Conservation (phyloP, 2,888 invertebrate species). For the Cataglyphis albicans region DNA sequence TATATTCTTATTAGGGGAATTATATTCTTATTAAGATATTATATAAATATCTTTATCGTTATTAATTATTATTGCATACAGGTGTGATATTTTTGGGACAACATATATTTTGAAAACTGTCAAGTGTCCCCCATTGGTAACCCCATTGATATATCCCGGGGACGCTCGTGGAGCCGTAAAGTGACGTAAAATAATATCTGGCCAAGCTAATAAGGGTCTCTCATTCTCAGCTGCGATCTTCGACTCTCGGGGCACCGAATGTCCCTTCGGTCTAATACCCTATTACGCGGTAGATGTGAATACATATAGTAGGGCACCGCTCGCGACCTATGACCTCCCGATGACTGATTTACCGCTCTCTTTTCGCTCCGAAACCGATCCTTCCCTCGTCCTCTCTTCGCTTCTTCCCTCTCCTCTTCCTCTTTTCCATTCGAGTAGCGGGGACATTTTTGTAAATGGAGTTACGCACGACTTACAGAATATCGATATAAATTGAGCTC, state of each 20-base stretch:
- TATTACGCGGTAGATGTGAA: conserved; percentile 70
- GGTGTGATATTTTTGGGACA: background rate
- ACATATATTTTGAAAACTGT: conserved; percentile 5
- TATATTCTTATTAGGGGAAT: background rate
- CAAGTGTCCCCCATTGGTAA: background rate
- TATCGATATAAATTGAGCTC: conserved; percentile 59
- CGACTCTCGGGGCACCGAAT: conserved; percentile 64
- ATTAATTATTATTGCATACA: background rate
- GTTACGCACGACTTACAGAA: conserved; percentile 70
- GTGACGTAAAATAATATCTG: conserved; percentile 58
- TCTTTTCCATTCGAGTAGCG: conserved; percentile 10
- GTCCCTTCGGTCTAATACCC: conserved; percentile 69
- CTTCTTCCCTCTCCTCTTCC: conserved; percentile 19
- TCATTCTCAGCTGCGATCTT: conserved; percentile 62
- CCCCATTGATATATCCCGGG: background rate
- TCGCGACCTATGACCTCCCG: conserved; percentile 75
- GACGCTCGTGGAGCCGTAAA: background rate
- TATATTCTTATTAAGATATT: background rate
- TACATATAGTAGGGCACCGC: conserved; percentile 67
- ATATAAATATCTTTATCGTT: background rate
- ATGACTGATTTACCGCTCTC: conserved; percentile 77
- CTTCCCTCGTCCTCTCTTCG: conserved; percentile 34
- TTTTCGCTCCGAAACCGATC: conserved; percentile 46
- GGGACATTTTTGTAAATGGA: conserved; percentile 53
- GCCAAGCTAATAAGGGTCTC: conserved; percentile 69